Evolutionary conservation across 2,113 vertebrate genomes (phyloP).

Genomic region (Oncorhynchus tshawytscha): DNA sequence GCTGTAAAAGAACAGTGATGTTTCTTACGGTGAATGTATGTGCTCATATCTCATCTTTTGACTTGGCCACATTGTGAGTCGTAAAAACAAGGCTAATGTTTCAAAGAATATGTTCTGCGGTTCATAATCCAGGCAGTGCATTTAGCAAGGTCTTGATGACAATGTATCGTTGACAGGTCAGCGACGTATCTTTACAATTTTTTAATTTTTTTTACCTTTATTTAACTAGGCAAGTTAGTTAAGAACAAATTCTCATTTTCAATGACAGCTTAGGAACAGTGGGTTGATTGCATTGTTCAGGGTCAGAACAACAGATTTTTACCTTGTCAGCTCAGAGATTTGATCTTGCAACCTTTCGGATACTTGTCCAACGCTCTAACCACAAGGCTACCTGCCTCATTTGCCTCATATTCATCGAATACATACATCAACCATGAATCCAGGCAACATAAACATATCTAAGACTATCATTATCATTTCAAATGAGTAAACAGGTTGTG

Average conservation of each 20-base stretch:
- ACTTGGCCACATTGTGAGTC: too few species aligned
- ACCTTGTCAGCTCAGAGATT: too few species aligned
- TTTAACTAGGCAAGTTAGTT: too few species aligned
- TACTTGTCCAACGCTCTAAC: too few species aligned
- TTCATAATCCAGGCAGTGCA: background rate
- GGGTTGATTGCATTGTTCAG: too few species aligned
- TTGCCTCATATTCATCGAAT: background rate
- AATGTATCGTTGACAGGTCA: background rate
- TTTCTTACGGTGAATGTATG: background rate
- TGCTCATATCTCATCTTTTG: background rate
- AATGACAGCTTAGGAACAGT: too few species aligned
- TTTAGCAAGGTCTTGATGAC: constrained; percentile 1
- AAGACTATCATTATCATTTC: background rate
- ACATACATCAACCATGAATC: background rate
- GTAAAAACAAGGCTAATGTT: too few species aligned
- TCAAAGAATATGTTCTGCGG: background rate
- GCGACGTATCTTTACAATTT: background rate
- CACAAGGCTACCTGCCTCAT: background rate
- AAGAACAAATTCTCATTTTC: too few species aligned
- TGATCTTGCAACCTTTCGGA: too few species aligned
- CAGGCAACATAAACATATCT: background rate
- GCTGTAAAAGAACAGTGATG: background rate
- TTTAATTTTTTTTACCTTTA: too few species aligned
- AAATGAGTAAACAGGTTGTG: background rate
- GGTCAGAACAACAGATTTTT: too few species aligned